phyloP scores from a whole-genome alignment of 2,113 vertebrate species.

The Stegostoma tigrinum region DNA sequence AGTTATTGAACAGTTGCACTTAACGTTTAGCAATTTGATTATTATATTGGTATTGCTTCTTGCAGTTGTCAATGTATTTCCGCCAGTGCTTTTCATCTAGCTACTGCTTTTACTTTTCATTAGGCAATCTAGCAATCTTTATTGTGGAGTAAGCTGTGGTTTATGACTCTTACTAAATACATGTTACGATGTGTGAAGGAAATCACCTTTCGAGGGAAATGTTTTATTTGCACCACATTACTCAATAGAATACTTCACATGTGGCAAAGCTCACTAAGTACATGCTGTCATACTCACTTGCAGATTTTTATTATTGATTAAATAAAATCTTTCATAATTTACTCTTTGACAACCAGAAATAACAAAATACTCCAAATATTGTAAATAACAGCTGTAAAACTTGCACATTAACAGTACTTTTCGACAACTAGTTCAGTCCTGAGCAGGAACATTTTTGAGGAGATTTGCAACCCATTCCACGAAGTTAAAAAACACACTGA shows the following conservation, averaged over 20 bases:
- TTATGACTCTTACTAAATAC: conserved; percentile 13
- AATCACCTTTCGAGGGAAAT: conserved; percentile 22
- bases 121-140: conserved; percentile 7
- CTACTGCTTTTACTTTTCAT: conserved; percentile 10
- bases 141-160: conserved; percentile 7
- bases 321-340: conserved; percentile 17
- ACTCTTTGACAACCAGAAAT: neutral
- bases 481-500: neutral
- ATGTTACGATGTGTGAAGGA: neutral
- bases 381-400: conserved; percentile 1
- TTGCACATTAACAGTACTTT: neutral
- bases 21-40: conserved; percentile 1
- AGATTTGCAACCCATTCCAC: conserved; percentile 12
- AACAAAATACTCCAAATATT: conserved; percentile 5
- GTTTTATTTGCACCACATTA: neutral
- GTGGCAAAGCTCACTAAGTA: conserved; percentile 25
- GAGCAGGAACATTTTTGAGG: neutral
- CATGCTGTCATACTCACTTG: neutral
- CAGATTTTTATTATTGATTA: neutral
- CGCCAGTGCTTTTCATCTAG: conserved; percentile 1
- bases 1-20: conserved; percentile 26
- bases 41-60: conserved; percentile 15
- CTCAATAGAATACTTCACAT: conserved; percentile 28
- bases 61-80: conserved; percentile 22
- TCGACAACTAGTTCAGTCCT: neutral